Evolutionary conservation across 2,888 invertebrate genomes (phyloP), one percentile per base, ranked within the genome.

Genomic region (Leptinotarsa rubiginosa): DNA sequence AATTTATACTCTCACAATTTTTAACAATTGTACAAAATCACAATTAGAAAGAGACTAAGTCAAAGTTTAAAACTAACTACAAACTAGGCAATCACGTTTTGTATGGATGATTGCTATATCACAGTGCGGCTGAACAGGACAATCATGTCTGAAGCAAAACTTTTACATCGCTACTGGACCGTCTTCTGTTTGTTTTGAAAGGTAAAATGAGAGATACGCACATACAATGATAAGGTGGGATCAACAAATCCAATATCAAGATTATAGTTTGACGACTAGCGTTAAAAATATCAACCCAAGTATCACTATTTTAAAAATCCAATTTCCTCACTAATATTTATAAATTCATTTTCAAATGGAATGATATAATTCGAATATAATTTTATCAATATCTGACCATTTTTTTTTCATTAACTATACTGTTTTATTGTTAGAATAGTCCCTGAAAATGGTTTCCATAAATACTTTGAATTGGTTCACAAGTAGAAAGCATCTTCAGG

Each of bases 111-210:
- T 68, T 66, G 72, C 69, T 22, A 52, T 87, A 88, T 87, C 87
- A 87, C 87, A 87, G 86, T 79, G 87, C 87, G 88, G 87, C 87
- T 88, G 87, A 88, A 88, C 87, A 88, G 87, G 87, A 88, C 88
- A 87, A 87, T 86, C 78, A 77, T 76, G 72, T 72, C 67, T 31
- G 68, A 73, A 67, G 70, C 71, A 73, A 67, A 73, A 76, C 70
- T 70, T 62, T 75, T 74, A 68, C 72, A 77, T 75, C 75, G 47
- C 20, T 69, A 59, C 70, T 18, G 41, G 67, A 54, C 66, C 65
- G 66, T 64, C 69, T 66, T 68, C 54, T 68, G 52, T 59, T 49
- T 70, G 31, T 70, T 59, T 69, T 31, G 15, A 25, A 67, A 64
- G 66, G 59, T 62, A 22, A 56, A 66, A 25, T 65, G 52, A 49